These are phyloP conservation scores for Acropora tenuis DNA, from an alignment of 64 coral and sea anemone genomes.

Conservation along the genomic window DNA sequence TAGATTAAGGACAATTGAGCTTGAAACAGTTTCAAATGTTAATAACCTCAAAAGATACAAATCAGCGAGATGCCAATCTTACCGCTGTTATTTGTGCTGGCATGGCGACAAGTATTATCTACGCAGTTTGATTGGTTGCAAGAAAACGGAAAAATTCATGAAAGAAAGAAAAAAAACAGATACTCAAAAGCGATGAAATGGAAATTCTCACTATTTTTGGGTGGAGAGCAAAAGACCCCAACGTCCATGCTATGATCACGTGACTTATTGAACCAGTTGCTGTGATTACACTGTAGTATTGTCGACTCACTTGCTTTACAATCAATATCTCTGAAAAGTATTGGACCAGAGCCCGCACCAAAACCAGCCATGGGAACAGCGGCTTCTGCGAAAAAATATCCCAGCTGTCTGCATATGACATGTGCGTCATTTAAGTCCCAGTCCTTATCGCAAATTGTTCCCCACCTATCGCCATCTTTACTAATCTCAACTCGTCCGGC, in stretches of 20 bases:
- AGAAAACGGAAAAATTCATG: too few species aligned
- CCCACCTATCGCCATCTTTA: slow-evolving; percentile 17
- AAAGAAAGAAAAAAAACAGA: too few species aligned
- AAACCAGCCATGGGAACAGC: slow-evolving; percentile 34
- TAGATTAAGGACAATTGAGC: neutral
- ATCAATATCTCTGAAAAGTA: slow-evolving; percentile 33
- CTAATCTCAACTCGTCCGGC: slow-evolving; percentile 43
- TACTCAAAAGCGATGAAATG: too few species aligned
- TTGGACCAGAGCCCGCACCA: slow-evolving; percentile 13
- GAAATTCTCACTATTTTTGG: too few species aligned
- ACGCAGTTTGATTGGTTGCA: too few species aligned
- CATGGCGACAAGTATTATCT: too few species aligned
- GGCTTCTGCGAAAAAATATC: slow-evolving; percentile 3
- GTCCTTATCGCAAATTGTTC: slow-evolving; percentile 41
- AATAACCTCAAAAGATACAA: too few species aligned
- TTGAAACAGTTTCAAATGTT: too few species aligned
- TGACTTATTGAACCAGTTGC: slow-evolving; percentile 9
- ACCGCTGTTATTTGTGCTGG: too few species aligned
- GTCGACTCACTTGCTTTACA: slow-evolving; percentile 10
- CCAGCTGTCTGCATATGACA: slow-evolving; percentile 20
- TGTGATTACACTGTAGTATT: slow-evolving; percentile 13
- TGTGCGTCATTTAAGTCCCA: slow-evolving; percentile 18
- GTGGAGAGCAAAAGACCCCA: slow-evolving; percentile 13
- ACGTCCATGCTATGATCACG: slow-evolving; percentile 47
- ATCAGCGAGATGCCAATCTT: too few species aligned